These are phyloP conservation scores for Noctua comes DNA, from an alignment of 2,888 invertebrate species.

Conservation along the genomic window DNA sequence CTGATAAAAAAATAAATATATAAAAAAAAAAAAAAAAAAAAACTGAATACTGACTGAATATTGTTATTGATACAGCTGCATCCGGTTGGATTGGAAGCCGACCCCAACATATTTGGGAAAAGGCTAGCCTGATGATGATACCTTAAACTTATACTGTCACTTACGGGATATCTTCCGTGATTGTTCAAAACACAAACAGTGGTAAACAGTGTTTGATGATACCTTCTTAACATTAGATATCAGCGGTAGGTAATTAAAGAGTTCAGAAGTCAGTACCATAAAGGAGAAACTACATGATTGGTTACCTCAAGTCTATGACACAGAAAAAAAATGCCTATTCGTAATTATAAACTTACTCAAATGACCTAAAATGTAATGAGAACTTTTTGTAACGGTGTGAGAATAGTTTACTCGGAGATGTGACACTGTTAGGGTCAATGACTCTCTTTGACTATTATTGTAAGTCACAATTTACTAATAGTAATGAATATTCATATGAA, in stretches of 20 bases:
- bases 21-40: no score
- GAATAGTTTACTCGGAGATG: slow-evolving; percentile 11
- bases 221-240: background rate
- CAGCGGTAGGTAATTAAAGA: background rate
- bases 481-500: background rate
- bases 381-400: slow-evolving; percentile 16
- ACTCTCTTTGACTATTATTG: background rate
- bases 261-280: background rate
- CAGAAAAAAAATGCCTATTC: background rate
- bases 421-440: slow-evolving; percentile 25
- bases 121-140: background rate
- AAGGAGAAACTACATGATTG: background rate
- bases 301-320: background rate
- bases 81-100: no score
- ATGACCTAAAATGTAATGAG: slow-evolving; percentile 18
- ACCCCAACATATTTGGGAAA: no score
- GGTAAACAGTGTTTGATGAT: no score
- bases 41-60: no score
- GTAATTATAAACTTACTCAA: background rate
- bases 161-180: no score
- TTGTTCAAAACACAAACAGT: no score
- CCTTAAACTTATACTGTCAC: no score
- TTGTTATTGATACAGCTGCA: no score
- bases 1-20: no score
- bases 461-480: background rate